Conservation (phyloP, 1,140 invertebrate species). For the Bathynomus jamesi region DNA sequence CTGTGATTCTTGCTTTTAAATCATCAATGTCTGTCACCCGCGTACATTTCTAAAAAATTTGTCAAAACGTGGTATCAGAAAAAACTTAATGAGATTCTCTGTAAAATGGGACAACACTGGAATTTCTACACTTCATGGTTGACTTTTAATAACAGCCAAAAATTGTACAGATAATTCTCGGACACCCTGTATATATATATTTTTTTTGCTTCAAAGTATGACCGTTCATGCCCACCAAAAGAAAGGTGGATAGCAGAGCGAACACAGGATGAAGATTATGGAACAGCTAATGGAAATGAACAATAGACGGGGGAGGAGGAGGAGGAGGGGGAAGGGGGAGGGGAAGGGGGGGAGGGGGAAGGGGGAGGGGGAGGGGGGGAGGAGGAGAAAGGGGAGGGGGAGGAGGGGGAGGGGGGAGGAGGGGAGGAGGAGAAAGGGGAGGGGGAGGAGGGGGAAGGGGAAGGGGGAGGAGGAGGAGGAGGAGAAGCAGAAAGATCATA, state of each 20-base stretch:
- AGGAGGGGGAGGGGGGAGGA: background rate
- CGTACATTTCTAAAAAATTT: too few relatives aligned
- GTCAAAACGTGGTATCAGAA: too few relatives aligned
- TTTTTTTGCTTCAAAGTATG: too few relatives aligned
- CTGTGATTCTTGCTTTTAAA: too few relatives aligned
- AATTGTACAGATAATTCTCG: background rate
- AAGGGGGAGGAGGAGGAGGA: background rate
- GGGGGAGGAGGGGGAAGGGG: background rate
- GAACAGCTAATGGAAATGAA: background rate
- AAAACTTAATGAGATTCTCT: too few relatives aligned
- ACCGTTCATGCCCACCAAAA: too few relatives aligned
- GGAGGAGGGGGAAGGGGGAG: background rate
- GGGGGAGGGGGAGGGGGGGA: background rate
- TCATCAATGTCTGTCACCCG: too few relatives aligned
- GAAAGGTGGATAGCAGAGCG: too few relatives aligned
- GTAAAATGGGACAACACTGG: too few relatives aligned
- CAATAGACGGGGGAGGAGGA: background rate
- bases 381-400: background rate
- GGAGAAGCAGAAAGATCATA: background rate
- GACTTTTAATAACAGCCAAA: background rate
- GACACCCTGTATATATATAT: too few relatives aligned
- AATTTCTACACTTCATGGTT: too few relatives aligned
- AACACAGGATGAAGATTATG: too few relatives aligned
- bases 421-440: background rate
- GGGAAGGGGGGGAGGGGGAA: background rate